phyloP scores from a whole-genome alignment of 2,113 vertebrate species.

The Misgurnus mizolepis region DNA sequence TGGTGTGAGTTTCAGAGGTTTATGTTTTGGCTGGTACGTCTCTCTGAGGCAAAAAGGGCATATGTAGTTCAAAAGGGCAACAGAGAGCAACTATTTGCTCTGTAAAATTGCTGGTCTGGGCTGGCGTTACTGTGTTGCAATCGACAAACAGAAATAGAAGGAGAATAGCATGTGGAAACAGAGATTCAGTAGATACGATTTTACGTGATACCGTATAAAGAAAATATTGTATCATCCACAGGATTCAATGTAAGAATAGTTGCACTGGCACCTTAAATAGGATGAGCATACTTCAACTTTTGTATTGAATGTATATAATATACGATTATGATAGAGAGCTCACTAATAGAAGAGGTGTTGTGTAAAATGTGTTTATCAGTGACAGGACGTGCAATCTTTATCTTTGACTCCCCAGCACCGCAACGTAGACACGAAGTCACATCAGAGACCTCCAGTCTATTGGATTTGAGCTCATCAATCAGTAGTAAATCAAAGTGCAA shows the following conservation, averaged over 20 bases:
- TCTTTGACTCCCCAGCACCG: background rate
- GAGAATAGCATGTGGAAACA: background rate
- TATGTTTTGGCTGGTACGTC: constrained; percentile 53
- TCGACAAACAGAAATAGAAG: constrained; percentile 23
- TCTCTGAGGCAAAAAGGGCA: constrained; percentile 38
- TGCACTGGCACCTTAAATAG: background rate
- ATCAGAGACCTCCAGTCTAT: constrained; percentile 11
- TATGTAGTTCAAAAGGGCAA: constrained; percentile 48
- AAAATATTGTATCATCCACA: no score
- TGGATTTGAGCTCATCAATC: constrained; percentile 25
- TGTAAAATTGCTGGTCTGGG: constrained; percentile 47
- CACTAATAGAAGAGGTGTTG: background rate
- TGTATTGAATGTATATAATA: background rate
- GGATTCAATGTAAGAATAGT: background rate
- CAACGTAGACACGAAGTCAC: constrained; percentile 15
- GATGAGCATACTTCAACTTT: background rate
- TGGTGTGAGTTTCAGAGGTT: constrained; percentile 43
- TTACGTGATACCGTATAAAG: background rate
- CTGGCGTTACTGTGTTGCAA: constrained; percentile 48
- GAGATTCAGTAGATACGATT: background rate
- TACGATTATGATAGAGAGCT: background rate
- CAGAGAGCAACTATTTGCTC: constrained; percentile 46
- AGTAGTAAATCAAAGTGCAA: constrained; percentile 47
- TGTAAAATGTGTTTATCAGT: background rate
- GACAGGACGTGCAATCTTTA: background rate